phyloP scores from a whole-genome alignment of 2,797 vertebrate species.

The Propithecus perrieri region DNA sequence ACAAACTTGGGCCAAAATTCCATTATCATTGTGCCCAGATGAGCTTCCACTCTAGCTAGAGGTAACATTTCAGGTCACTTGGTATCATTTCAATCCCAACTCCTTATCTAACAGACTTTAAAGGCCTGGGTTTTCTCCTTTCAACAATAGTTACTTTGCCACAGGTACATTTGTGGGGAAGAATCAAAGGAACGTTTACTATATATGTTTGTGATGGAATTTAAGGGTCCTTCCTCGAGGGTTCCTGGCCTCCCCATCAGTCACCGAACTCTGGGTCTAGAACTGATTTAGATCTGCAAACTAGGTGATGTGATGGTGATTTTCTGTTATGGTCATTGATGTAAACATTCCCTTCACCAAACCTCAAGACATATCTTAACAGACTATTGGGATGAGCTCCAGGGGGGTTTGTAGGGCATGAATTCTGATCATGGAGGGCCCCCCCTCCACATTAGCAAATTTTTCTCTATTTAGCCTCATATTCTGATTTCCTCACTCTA shows the following conservation, averaged over 20 bases:
- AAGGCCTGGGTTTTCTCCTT: background rate
- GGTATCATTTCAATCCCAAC: constrained; percentile 1
- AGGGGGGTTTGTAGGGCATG: background rate
- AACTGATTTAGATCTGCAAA: background rate
- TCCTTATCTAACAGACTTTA: background rate
- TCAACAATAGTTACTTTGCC: background rate
- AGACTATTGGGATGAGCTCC: background rate
- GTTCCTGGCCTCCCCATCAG: background rate
- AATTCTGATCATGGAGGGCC: background rate
- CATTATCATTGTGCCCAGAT: background rate
- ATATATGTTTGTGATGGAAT: background rate
- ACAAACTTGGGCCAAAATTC: background rate
- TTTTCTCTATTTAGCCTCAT: background rate
- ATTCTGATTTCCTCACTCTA: background rate
- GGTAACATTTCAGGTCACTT: background rate
- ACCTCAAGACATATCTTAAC: background rate
- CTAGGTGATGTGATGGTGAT: background rate
- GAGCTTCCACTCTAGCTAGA: background rate
- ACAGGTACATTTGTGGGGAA: background rate
- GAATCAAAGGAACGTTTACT: constrained; percentile 5
- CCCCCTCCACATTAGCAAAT: background rate
- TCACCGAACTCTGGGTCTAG: background rate
- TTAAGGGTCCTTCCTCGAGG: background rate
- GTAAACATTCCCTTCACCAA: background rate
- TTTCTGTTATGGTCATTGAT: background rate